Percentiles rank a stretch among this genome's conserved stretches.
Conservation (phyloP, 1,140 invertebrate genomes). For the Pseudomyrmex sp. region DNA sequence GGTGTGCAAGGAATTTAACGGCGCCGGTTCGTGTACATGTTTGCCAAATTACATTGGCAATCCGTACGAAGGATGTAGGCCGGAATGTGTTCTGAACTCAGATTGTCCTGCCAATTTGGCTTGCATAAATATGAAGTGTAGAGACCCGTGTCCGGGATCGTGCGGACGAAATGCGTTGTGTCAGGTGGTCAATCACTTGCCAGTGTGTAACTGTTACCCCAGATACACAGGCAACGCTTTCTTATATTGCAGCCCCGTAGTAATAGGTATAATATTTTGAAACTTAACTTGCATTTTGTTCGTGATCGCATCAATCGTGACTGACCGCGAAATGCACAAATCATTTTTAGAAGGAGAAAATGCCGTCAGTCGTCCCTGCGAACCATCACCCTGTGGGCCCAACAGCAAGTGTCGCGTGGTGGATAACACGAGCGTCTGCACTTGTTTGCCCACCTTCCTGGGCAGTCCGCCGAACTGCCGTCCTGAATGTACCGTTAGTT, state of each 20-base stretch:
- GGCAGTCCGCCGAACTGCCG: conserved; percentile 86
- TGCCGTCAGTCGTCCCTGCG: conserved; percentile 85
- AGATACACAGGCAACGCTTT: conserved; percentile 69
- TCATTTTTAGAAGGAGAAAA: conserved; percentile 66
- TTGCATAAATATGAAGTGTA: conserved; percentile 84
- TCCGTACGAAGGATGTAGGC: conserved; percentile 86
- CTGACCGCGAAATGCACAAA: neutral
- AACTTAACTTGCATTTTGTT: neutral
- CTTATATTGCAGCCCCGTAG: conserved; percentile 46
- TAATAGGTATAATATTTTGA: conserved; percentile 36
- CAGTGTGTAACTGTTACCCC: conserved; percentile 88
- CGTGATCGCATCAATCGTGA: neutral
- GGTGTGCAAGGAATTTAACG: conserved; percentile 81
- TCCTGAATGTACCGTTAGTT: conserved; percentile 85
- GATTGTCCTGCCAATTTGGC: conserved; percentile 84
- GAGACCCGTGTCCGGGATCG: conserved; percentile 83
- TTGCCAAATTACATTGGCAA: conserved; percentile 85
- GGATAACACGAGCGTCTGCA: conserved; percentile 85
- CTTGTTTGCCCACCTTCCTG: conserved; percentile 84
- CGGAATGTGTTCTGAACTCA: conserved; percentile 83
- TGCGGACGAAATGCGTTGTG: conserved; percentile 89
- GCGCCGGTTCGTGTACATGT: conserved; percentile 84
- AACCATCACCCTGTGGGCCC: conserved; percentile 86
- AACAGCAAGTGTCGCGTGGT: conserved; percentile 85
- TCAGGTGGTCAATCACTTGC: conserved; percentile 87